phyloP scores from a whole-genome alignment of 2,797 vertebrate genomes.

The Paedocypris micromegethes region DNA sequence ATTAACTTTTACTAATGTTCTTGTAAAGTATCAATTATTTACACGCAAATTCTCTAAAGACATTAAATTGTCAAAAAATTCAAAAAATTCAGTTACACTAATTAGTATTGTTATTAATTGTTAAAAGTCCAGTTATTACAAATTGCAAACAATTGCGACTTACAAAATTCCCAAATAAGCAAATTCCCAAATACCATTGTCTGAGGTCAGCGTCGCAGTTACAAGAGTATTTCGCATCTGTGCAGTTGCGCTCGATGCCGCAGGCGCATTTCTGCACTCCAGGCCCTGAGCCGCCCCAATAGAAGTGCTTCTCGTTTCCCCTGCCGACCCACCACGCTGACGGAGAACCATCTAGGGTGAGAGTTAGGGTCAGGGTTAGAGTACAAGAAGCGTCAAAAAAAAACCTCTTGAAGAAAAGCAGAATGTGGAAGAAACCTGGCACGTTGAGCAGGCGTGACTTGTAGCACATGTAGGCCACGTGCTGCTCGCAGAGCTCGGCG shows the following conservation, averaged over 20 bases:
- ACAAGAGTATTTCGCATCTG: conserved; percentile 79
- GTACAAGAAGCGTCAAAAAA: not conserved
- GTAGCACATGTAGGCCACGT: conserved; percentile 83
- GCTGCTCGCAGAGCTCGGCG: conserved; percentile 88
- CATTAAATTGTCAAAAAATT: no score
- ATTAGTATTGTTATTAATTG: no score
- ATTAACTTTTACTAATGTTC: no score
- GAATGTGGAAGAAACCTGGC: conserved; percentile 66
- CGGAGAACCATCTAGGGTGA: conserved; percentile 73
- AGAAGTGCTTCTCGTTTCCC: conserved; percentile 88
- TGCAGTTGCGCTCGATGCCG: conserved; percentile 92
- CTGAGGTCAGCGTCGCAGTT: conserved; percentile 92
- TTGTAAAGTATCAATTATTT: no score
- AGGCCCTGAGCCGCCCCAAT: conserved; percentile 92
- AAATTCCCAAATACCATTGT: conserved; percentile 68
- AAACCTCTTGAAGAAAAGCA: not conserved
- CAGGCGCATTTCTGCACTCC: conserved; percentile 95
- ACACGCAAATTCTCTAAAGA: no score
- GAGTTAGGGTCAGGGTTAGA: not conserved
- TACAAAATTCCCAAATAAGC: no score
- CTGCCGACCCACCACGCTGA: conserved; percentile 92
- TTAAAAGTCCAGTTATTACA: no score
- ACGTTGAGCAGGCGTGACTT: conserved; percentile 88
- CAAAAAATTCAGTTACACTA: no score
- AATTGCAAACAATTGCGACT: no score